Evolutionary conservation across 2,888 invertebrate genomes (phyloP).

Genomic region (Ischnus inquisitorius): DNA sequence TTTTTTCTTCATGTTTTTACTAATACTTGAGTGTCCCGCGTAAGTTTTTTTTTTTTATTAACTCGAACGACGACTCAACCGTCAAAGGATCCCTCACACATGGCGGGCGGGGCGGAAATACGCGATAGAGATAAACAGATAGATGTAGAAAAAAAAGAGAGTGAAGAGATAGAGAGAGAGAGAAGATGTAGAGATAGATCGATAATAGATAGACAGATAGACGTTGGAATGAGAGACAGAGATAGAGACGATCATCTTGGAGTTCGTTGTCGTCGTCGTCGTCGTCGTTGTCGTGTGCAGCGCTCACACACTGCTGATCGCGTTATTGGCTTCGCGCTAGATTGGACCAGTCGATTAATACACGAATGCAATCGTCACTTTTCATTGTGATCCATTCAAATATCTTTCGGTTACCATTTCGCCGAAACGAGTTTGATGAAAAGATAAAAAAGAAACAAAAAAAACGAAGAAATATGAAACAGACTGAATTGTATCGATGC

Average conservation of each 20-base stretch:
- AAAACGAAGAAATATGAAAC: slow-evolving; percentile 1
- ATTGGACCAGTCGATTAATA: slow-evolving; percentile 52
- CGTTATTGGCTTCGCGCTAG: slow-evolving; percentile 54
- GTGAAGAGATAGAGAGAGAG: slow-evolving; percentile 55
- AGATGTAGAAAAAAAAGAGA: slow-evolving; percentile 48
- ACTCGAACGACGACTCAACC: slow-evolving; percentile 60
- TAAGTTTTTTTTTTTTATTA: slow-evolving; percentile 22
- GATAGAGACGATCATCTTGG: slow-evolving; percentile 64
- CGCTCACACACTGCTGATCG: slow-evolving; percentile 74
- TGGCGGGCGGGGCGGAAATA: slow-evolving; percentile 37
- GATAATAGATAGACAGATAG: slow-evolving; percentile 57
- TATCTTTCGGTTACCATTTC: not conserved
- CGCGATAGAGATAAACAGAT: slow-evolving; percentile 44
- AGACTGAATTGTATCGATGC: not conserved
- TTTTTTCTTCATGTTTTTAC: slow-evolving; percentile 10
- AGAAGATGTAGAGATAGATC: slow-evolving; percentile 62
- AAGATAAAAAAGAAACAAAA: slow-evolving; percentile 13
- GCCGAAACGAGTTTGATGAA: not conserved
- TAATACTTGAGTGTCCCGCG: slow-evolving; percentile 25
- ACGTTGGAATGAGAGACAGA: slow-evolving; percentile 33
- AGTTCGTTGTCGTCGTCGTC: slow-evolving; percentile 56
- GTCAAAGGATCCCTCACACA: slow-evolving; percentile 44
- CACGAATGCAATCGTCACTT: slow-evolving; percentile 12
- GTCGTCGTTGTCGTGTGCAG: slow-evolving; percentile 64
- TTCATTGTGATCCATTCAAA: not conserved